Evolutionary conservation across 2,797 vertebrate species (phyloP).

Genomic region (Ctenopoma kingsleyae): DNA sequence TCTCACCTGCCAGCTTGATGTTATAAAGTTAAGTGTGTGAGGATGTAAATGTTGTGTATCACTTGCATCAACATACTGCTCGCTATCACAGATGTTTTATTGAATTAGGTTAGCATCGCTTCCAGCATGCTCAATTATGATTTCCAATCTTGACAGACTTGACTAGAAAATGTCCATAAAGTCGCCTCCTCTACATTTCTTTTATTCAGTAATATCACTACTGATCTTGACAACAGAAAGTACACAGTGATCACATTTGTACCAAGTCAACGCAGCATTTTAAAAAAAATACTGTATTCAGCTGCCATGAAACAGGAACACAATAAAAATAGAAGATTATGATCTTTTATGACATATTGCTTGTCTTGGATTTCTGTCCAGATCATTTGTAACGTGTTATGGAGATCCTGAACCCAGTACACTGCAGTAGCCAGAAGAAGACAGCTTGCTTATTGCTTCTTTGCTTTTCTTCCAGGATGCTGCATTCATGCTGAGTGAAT

Average conservation of each 20-base stretch:
- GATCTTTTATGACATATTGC: not conserved
- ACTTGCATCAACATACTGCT: conserved; percentile 14
- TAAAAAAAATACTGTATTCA: not conserved
- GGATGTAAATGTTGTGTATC: conserved; percentile 10
- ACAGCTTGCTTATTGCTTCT: no score
- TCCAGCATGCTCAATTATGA: not conserved
- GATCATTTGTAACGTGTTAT: no score
- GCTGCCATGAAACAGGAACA: not conserved
- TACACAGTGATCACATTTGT: not conserved
- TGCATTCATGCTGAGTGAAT: not conserved
- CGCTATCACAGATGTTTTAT: conserved; percentile 14
- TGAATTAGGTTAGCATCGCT: conserved; percentile 6
- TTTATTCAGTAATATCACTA: not conserved
- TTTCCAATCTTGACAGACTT: not conserved
- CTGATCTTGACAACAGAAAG: conserved; percentile 5
- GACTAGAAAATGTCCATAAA: not conserved
- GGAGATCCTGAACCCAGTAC: not conserved
- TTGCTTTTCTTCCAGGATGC: not conserved
- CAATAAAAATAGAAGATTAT: not conserved
- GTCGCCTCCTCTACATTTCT: not conserved
- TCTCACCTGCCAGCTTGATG: conserved; percentile 12
- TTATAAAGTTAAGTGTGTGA: conserved; percentile 24
- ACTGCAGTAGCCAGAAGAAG: not conserved
- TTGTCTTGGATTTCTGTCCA: not conserved
- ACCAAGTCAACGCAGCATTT: not conserved